These are phyloP conservation scores for Nemurella pictetii DNA, from an alignment of 2,888 invertebrate genomes.

Conservation along the genomic window DNA sequence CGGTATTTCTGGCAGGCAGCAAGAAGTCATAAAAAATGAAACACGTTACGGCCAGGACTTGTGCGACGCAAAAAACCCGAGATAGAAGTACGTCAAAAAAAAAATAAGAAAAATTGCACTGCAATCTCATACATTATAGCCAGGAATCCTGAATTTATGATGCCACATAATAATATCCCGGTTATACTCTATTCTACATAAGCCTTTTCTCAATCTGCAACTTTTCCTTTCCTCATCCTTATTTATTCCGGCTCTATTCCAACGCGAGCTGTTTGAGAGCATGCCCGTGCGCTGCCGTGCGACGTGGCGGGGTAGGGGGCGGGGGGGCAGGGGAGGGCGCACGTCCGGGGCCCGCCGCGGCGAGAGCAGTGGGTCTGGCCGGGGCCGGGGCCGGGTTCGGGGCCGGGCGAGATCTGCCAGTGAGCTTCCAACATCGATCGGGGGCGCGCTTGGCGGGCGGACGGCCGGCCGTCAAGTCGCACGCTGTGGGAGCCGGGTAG, in stretches of 20 bases:
- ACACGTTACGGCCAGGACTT: neutral
- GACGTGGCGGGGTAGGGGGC: neutral
- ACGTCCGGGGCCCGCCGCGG: neutral
- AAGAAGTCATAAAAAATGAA: neutral
- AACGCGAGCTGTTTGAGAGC: neutral
- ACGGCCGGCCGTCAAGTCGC: neutral
- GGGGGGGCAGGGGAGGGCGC: neutral
- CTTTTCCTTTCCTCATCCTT: neutral
- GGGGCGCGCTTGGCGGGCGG: neutral
- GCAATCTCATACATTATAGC: neutral
- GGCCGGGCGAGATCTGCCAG: slow-evolving; percentile 8
- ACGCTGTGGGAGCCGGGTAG: neutral
- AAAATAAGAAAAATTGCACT: neutral
- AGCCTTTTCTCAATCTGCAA: neutral
- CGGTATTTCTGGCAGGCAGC: neutral
- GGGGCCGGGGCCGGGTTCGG: neutral
- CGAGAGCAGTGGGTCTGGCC: neutral
- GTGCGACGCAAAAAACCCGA: neutral
- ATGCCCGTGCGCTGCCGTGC: neutral
- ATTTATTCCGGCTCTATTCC: slow-evolving; percentile 7
- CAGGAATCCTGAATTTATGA: neutral
- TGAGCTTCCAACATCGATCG: slow-evolving; percentile 14
- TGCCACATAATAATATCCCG: neutral
- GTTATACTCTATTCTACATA: neutral
- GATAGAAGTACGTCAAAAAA: neutral